phyloP scores from a whole-genome alignment of 1,140 invertebrate species.

The Drosophila willistoni region DNA sequence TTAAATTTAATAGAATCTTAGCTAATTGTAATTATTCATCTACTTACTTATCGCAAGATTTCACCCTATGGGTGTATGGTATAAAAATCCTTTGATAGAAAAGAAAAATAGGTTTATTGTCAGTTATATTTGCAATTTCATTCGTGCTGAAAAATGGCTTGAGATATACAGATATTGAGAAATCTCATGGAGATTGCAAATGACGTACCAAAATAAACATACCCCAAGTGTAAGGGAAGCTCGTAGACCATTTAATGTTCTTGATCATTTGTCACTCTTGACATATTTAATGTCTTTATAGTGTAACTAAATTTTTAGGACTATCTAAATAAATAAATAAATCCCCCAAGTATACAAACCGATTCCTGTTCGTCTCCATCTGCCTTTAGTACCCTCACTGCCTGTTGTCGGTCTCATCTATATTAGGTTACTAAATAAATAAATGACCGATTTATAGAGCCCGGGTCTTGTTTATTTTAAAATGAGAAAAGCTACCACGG shows the following conservation, averaged over 20 bases:
- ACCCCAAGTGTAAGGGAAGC: neutral
- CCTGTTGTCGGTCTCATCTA: neutral
- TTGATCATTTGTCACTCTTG: conserved; percentile 3
- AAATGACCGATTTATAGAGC: conserved; percentile 28
- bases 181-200: neutral
- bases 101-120: too few relatives aligned
- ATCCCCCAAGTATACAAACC: conserved; percentile 29
- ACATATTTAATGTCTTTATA: conserved; percentile 13
- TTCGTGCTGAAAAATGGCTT: too few relatives aligned
- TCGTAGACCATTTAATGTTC: neutral
- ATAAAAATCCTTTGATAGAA: too few relatives aligned
- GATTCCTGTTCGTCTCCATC: neutral
- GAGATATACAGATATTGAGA: too few relatives aligned
- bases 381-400: neutral
- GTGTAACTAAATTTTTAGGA: conserved; percentile 34
- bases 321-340: conserved; percentile 58
- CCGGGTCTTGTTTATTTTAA: conserved; percentile 58
- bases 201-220: neutral
- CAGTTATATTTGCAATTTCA: too few relatives aligned
- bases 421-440: conserved; percentile 65
- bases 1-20: too few relatives aligned
- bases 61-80: too few relatives aligned
- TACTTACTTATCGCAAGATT: too few relatives aligned
- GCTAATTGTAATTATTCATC: too few relatives aligned
- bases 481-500: conserved; percentile 31